Percentiles rank a stretch among this genome's conserved stretches.
phyloP scores from a whole-genome alignment of 2,888 invertebrate genomes.

The Lissocephala sabroskyi region DNA sequence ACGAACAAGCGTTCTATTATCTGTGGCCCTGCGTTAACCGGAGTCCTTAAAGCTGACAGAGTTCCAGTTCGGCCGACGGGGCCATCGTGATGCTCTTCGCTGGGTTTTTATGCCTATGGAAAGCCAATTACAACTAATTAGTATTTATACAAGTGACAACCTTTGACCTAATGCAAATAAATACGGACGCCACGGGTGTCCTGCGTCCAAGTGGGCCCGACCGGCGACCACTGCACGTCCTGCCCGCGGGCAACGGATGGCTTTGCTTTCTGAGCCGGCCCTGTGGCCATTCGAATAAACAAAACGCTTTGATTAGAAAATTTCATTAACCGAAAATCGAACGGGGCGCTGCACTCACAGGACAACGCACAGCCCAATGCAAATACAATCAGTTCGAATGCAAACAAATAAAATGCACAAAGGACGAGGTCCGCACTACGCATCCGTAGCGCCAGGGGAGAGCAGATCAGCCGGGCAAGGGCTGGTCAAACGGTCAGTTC shows the following conservation, averaged over 20 bases:
- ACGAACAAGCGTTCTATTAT: slow-evolving; percentile 13
- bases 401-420: slow-evolving; percentile 60
- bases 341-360: slow-evolving; percentile 15
- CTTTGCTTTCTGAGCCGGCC: no score
- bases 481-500: slow-evolving; percentile 41
- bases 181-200: slow-evolving; percentile 13
- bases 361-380: slow-evolving; percentile 24
- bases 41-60: no score
- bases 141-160: slow-evolving; percentile 61
- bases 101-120: slow-evolving; percentile 23
- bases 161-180: slow-evolving; percentile 55
- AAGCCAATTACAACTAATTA: slow-evolving; percentile 63
- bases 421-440: slow-evolving; percentile 20
- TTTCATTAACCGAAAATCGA: slow-evolving; percentile 59
- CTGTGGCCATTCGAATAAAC: slow-evolving; percentile 47
- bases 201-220: slow-evolving; percentile 6
- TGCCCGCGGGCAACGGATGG: no score
- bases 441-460: no score
- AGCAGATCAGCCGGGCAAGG: neutral
- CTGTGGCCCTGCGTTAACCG: no score
- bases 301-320: slow-evolving; percentile 66
- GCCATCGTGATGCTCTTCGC: no score
- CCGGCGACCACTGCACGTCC: neutral
- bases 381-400: slow-evolving; percentile 58
- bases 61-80: no score